Percentiles rank a stretch among this genome's conserved stretches.
These are phyloP conservation scores for Athene noctua DNA, from an alignment of 2,113 vertebrate genomes.

Conservation along the genomic window DNA sequence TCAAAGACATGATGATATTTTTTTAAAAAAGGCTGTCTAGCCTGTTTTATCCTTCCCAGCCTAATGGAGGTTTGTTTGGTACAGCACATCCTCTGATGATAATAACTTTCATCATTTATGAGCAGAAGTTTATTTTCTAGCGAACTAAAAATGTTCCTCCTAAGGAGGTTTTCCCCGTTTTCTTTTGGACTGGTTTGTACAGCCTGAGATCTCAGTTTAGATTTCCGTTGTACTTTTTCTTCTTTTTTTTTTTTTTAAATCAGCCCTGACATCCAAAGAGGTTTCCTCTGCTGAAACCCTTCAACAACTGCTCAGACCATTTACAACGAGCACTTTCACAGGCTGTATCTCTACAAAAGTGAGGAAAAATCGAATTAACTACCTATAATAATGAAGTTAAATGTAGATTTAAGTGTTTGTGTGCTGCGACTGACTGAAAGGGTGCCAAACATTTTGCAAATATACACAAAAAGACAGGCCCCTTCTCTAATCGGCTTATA, in stretches of 20 bases:
- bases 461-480: conserved; percentile 41
- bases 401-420: conserved; percentile 22
- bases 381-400: conserved; percentile 22
- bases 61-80: conserved; percentile 68
- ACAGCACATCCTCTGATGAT: conserved; percentile 60
- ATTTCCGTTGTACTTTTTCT: neutral
- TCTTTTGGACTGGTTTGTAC: neutral
- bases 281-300: neutral
- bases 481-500: conserved; percentile 48
- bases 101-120: conserved; percentile 63
- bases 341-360: neutral
- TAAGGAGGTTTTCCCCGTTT: neutral
- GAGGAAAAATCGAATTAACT: neutral
- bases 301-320: neutral
- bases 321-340: conserved; percentile 1
- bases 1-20: conserved; percentile 60
- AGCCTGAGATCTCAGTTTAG: neutral
- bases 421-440: conserved; percentile 5
- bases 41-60: conserved; percentile 56
- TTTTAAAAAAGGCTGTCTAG: conserved; percentile 23
- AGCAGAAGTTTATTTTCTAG: conserved; percentile 61
- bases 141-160: neutral
- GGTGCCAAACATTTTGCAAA: conserved; percentile 54
- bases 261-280: neutral
- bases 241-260: neutral